Evolutionary conservation across 2,113 vertebrate species (phyloP).

Genomic region (Siniperca chuatsi): DNA sequence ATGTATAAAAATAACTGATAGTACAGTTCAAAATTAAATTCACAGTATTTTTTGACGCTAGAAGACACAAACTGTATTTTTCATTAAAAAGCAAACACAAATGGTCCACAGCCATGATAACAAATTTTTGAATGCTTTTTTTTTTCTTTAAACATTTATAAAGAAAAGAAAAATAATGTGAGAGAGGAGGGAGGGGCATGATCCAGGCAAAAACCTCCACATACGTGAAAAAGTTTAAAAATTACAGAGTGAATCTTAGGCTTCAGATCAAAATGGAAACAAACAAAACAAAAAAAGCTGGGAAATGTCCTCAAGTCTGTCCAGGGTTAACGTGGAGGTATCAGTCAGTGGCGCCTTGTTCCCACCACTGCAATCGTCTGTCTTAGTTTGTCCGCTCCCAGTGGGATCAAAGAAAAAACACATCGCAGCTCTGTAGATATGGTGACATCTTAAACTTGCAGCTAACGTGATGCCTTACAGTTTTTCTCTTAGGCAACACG

Average conservation of each 20-base stretch:
- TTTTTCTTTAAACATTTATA: constrained; percentile 56
- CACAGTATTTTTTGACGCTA: constrained; percentile 89
- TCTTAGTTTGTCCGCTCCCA: constrained; percentile 32
- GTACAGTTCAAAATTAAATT: constrained; percentile 91
- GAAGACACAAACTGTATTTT: constrained; percentile 80
- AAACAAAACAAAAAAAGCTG: constrained; percentile 19
- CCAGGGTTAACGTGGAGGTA: constrained; percentile 80
- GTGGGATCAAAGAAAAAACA: constrained; percentile 28
- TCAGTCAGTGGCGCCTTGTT: constrained; percentile 66
- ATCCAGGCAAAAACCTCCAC: constrained; percentile 19
- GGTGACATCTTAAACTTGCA: constrained; percentile 77
- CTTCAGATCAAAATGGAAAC: constrained; percentile 47
- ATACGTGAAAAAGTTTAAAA: constrained; percentile 52
- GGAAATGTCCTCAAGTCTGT: constrained; percentile 84
- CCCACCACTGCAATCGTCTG: constrained; percentile 23
- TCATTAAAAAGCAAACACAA: constrained; percentile 72
- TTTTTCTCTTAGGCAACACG: constrained; percentile 54
- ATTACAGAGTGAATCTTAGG: constrained; percentile 62
- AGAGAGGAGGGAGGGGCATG: constrained; percentile 12
- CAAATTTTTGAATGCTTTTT: constrained; percentile 45
- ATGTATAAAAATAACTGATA: constrained; percentile 86
- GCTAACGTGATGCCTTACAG: constrained; percentile 39
- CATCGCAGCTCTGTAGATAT: constrained; percentile 66
- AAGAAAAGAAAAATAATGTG: constrained; percentile 29
- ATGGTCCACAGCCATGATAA: constrained; percentile 74